These are phyloP conservation scores for Medauroidea extradentata DNA, from an alignment of 1,140 invertebrate species.

Conservation along the genomic window DNA sequence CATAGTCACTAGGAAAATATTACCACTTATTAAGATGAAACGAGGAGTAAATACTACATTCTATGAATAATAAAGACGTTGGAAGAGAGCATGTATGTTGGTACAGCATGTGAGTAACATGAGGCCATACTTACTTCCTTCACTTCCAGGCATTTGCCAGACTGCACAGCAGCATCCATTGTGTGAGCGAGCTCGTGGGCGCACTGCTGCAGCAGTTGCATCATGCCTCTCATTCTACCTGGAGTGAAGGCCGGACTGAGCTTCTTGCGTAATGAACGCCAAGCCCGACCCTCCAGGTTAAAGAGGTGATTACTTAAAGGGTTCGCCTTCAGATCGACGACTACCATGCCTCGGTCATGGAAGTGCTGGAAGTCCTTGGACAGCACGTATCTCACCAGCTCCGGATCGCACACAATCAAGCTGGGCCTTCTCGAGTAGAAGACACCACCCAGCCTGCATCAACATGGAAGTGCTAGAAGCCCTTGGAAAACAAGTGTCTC, in stretches of 20 bases:
- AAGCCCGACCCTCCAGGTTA: slow-evolving; percentile 24
- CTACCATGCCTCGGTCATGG: slow-evolving; percentile 24
- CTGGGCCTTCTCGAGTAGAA: slow-evolving; percentile 25
- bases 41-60: too few species aligned
- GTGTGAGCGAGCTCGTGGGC: background rate
- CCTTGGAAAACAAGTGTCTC: too few species aligned
- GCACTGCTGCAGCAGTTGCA: slow-evolving; percentile 7
- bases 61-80: too few species aligned
- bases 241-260: slow-evolving; percentile 30
- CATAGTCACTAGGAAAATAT: too few species aligned
- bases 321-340: slow-evolving; percentile 19
- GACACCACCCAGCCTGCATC: slow-evolving; percentile 19
- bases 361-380: slow-evolving; percentile 29
- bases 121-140: too few species aligned
- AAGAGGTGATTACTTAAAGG: background rate
- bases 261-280: slow-evolving; percentile 14
- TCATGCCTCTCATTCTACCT: slow-evolving; percentile 26
- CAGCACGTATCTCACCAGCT: slow-evolving; percentile 29
- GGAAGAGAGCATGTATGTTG: too few species aligned
- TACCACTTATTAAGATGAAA: too few species aligned
- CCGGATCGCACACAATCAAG: slow-evolving; percentile 29
- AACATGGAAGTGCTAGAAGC: too few species aligned
- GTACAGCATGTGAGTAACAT: too few species aligned
- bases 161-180: background rate
- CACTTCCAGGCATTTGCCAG: too few species aligned